These are phyloP conservation scores for Channa maculata DNA, from an alignment of 2,113 vertebrate species.

Conservation along the genomic window DNA sequence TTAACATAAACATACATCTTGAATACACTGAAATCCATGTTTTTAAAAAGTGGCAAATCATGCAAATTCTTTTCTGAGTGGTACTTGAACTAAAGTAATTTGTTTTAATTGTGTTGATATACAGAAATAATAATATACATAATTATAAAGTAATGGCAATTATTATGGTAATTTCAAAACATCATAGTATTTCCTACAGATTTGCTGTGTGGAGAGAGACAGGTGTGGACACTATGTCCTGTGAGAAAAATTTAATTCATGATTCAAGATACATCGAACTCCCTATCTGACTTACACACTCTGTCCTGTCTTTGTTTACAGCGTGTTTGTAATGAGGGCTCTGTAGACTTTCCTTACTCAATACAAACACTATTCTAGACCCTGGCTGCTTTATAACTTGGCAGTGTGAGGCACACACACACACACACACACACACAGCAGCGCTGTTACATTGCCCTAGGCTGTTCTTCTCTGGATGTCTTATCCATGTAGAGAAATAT, in stretches of 20 bases:
- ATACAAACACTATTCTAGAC: slow-evolving; percentile 69
- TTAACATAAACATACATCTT: too few relatives aligned
- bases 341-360: slow-evolving; percentile 68
- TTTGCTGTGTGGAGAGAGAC: background rate
- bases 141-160: too few relatives aligned
- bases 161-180: too few relatives aligned
- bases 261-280: slow-evolving; percentile 19
- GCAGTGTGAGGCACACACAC: slow-evolving; percentile 22
- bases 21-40: background rate
- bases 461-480: slow-evolving; percentile 60
- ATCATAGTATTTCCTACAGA: background rate
- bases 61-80: background rate
- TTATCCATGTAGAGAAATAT: slow-evolving; percentile 69
- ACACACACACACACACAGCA: slow-evolving; percentile 11
- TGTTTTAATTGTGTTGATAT: background rate
- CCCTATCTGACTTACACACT: slow-evolving; percentile 40
- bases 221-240: slow-evolving; percentile 8
- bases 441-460: slow-evolving; percentile 38
- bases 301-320: slow-evolving; percentile 71
- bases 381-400: slow-evolving; percentile 50
- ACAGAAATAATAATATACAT: too few relatives aligned
- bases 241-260: slow-evolving; percentile 41
- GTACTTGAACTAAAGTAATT: background rate
- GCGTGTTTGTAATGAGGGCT: slow-evolving; percentile 56
- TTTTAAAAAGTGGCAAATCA: background rate